Base-by-base conservation (phyloP, 2,113 vertebrate species). In the Bos javanicus region DNA sequence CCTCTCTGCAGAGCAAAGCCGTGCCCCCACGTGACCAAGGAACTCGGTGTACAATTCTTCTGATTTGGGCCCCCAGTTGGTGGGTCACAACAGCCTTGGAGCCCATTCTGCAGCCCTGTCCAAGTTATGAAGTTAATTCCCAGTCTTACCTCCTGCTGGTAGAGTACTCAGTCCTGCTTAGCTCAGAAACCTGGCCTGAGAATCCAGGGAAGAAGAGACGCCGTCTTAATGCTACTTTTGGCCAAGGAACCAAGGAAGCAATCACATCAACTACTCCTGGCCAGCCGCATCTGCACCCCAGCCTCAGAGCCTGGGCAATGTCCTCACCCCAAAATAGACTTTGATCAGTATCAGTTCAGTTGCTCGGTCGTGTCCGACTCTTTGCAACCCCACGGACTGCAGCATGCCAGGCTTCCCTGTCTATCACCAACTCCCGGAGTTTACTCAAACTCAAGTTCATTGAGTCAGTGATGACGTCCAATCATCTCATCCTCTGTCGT, bases 21-120 rank as follows among this genome's bases (percentile, higher is more conserved):
- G 0, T 0, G 1, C 7, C 43, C 25, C 74, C 2, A 28, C 0
- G 0, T 78, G 74, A 16, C 43, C 7, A 78, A 46, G 25, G 74
- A 9, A 5, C 43, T 28, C 13, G 5, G 25, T 16, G 74, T 7
- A 16, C 74, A 46, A 25, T 28, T 78, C 13, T 46, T 7, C 10
- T 46, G 39, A 76, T 7, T 26, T 26, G 39, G 36, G 36, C 25
- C 36, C 36, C 9, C 19, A 23, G 10, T 39, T 23, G 3, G 21
- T 74, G 36, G 36, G 21, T 23, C 9, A 23, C 5, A 1, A 36
- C 67, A 71, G 67, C 17, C 67, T 39, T 23, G 4, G 62, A 36
- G n/a, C 30, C 14, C 30, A 64, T 33, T 39, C 67, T 71, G 67
- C 17, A 71, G 67, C 67, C 9, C 67, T 21, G 9, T 21, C n/a